Conservation (phyloP, 2,797 vertebrate genomes). For the Valencia hispanica region DNA sequence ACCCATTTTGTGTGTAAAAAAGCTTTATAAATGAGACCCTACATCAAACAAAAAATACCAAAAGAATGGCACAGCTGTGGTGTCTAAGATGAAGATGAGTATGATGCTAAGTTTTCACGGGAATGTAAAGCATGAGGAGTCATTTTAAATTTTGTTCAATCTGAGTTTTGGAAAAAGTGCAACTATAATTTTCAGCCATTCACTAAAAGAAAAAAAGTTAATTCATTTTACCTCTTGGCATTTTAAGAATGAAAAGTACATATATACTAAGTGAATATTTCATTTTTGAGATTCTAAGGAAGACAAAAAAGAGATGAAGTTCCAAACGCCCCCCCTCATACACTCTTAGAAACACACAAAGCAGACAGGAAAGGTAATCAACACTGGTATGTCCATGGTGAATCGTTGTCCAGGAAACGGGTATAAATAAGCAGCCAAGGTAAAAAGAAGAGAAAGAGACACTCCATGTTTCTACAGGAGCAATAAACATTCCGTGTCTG, state of each 20-base stretch:
- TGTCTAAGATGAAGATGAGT: not conserved
- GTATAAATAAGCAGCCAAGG: constrained; percentile 28
- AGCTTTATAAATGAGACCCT: too few species aligned
- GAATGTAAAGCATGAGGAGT: not conserved
- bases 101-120: not conserved
- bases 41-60: not conserved
- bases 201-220: not conserved
- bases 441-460: constrained; percentile 26
- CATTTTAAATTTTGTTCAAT: not conserved
- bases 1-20: too few species aligned
- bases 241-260: constrained; percentile 13
- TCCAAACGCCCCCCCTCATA: constrained; percentile 9
- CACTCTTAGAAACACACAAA: not conserved
- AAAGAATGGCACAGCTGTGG: not conserved
- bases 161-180: not conserved
- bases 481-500: not conserved
- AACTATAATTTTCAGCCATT: not conserved
- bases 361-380: constrained; percentile 50
- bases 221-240: not conserved
- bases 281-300: constrained; percentile 21
- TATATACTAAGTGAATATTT: constrained; percentile 22
- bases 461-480: constrained; percentile 27
- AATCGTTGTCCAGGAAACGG: constrained; percentile 59
- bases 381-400: constrained; percentile 46
- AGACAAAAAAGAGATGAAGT: constrained; percentile 27